phyloP scores from a whole-genome alignment of 2,797 vertebrate genomes.

The Epinephelus awoara region DNA sequence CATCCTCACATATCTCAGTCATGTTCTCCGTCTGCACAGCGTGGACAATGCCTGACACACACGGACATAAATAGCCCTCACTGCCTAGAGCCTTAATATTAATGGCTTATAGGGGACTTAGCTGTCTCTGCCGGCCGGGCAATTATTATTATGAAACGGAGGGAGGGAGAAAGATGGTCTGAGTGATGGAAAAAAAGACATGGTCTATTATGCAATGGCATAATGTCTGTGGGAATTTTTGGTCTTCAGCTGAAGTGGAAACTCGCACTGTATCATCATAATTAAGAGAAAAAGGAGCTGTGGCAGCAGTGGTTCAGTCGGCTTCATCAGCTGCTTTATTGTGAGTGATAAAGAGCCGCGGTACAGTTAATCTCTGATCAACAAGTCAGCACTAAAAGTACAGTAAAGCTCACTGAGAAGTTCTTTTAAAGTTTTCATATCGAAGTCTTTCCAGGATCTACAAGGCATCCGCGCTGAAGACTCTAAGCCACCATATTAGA shows the following conservation, averaged over 20 bases:
- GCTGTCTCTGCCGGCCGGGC: slow-evolving; percentile 68
- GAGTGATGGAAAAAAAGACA: slow-evolving; percentile 68
- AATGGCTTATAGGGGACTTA: slow-evolving; percentile 79
- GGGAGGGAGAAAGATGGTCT: slow-evolving; percentile 45
- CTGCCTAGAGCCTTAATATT: slow-evolving; percentile 72
- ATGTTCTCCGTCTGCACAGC: slow-evolving; percentile 67
- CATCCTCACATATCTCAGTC: slow-evolving; percentile 70
- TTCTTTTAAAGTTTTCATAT: slow-evolving; percentile 23
- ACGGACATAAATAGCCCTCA: slow-evolving; percentile 77
- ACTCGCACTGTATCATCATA: slow-evolving; percentile 48
- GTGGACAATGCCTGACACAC: slow-evolving; percentile 73
- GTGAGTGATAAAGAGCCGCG: slow-evolving; percentile 38
- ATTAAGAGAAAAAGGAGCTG: slow-evolving; percentile 47
- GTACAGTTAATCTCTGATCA: slow-evolving; percentile 62
- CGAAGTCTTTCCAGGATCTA: slow-evolving; percentile 23
- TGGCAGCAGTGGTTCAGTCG: slow-evolving; percentile 23
- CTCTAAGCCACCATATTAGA: slow-evolving; percentile 7
- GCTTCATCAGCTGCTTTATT: slow-evolving; percentile 50
- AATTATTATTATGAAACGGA: slow-evolving; percentile 72
- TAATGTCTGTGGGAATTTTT: slow-evolving; percentile 65
- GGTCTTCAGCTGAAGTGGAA: slow-evolving; percentile 57
- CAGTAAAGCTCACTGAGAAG: slow-evolving; percentile 15
- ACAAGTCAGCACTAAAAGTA: slow-evolving; percentile 42
- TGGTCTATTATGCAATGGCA: slow-evolving; percentile 65
- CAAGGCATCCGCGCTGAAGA: not conserved